Percentiles rank a stretch among this genome's conserved stretches.
Evolutionary conservation across 2,113 vertebrate genomes (phyloP).

Genomic region (Fregata magnificens): DNA sequence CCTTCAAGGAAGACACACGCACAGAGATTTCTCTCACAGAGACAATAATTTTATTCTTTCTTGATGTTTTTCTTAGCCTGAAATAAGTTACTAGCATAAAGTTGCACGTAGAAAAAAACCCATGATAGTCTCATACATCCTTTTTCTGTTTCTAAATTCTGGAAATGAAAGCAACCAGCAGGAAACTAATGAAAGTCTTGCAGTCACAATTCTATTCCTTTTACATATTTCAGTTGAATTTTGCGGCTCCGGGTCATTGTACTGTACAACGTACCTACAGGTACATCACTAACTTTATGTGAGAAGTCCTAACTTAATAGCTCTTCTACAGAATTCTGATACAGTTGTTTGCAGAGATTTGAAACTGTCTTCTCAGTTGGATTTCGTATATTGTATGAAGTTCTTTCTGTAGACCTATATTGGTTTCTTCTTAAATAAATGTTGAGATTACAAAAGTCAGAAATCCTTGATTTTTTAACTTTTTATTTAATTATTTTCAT

Average conservation of each 20-base stretch:
- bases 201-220: not conserved
- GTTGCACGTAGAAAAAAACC: not conserved
- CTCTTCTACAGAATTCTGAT: not conserved
- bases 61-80: not conserved
- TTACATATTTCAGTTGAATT: not conserved
- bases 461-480: not conserved
- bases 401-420: not conserved
- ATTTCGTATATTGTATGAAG: not conserved
- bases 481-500: not conserved
- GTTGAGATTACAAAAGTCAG: not conserved
- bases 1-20: not conserved
- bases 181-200: not conserved
- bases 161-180: not conserved
- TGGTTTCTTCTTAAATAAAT: not conserved
- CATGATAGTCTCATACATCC: not conserved
- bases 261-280: not conserved
- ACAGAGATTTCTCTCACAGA: not conserved
- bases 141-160: not conserved
- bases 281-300: not conserved
- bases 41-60: not conserved
- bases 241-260: not conserved
- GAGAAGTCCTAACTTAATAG: not conserved
- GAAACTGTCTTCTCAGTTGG: not conserved
- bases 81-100: not conserved
- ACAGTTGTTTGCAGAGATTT: not conserved